Evolutionary conservation across 1,140 invertebrate genomes (phyloP).

Genomic region (Bombyx mandarina): DNA sequence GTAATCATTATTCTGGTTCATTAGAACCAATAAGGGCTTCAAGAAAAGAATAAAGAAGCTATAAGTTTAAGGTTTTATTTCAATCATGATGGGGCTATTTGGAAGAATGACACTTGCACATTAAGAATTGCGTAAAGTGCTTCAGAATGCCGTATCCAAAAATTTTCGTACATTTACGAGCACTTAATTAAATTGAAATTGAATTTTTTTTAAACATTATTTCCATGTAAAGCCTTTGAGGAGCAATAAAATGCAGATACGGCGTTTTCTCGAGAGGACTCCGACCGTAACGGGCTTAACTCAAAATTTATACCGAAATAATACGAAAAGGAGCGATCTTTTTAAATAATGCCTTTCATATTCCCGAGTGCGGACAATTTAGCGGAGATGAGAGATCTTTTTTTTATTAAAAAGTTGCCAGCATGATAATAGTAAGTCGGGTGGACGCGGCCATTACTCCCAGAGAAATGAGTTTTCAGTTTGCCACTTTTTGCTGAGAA

Average conservation of each 20-base stretch:
- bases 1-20: too few species aligned
- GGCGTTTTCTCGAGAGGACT: conserved; percentile 33
- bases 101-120: not conserved
- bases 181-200: conserved; percentile 3
- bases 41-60: too few species aligned
- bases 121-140: not conserved
- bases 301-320: conserved; percentile 67
- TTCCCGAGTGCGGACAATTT: conserved; percentile 64
- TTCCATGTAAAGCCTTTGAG: conserved; percentile 7
- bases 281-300: conserved; percentile 33
- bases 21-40: too few species aligned
- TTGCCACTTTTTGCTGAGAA: conserved; percentile 26
- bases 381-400: conserved; percentile 64
- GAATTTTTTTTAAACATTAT: conserved; percentile 1
- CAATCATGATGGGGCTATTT: too few species aligned
- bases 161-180: too few species aligned
- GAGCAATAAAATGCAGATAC: conserved; percentile 39
- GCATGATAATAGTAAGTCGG: conserved; percentile 24
- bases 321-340: conserved; percentile 58
- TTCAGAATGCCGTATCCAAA: not conserved
- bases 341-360: conserved; percentile 70
- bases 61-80: too few species aligned
- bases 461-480: conserved; percentile 65
- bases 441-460: conserved; percentile 40
- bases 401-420: conserved; percentile 61